Evolutionary conservation across 2,113 vertebrate genomes (phyloP).

Genomic region (Zosterops hypoxanthus): DNA sequence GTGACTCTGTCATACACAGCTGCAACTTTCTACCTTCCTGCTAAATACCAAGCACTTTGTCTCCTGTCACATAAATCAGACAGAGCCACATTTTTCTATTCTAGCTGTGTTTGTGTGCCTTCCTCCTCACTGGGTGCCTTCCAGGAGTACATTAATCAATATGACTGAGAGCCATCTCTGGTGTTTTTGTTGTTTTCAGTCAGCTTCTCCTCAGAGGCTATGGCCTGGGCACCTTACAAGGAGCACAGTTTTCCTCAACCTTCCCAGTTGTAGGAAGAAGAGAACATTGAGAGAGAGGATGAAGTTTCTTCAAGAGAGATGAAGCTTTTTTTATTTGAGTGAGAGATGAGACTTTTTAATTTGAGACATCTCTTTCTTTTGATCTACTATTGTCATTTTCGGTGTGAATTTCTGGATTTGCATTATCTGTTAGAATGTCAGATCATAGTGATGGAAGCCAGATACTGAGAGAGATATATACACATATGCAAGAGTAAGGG

Average conservation of each 20-base stretch:
- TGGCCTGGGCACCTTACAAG: neutral
- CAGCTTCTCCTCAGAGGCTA: conserved; percentile 18
- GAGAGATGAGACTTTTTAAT: neutral
- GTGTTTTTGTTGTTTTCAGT: conserved; percentile 27
- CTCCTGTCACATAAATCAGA: conserved; percentile 52
- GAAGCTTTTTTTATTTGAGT: neutral
- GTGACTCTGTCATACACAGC: conserved; percentile 5
- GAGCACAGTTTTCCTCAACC: neutral
- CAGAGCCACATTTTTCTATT: conserved; percentile 50
- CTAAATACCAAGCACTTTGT: conserved; percentile 58
- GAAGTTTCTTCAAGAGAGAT: neutral
- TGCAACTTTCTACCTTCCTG: conserved; percentile 46
- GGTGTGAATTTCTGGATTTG: neutral
- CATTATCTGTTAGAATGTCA: neutral
- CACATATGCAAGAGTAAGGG: neutral
- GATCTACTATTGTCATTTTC: neutral
- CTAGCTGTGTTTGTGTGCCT: conserved; percentile 56
- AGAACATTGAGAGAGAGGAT: neutral
- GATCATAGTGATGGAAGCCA: neutral
- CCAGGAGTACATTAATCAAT: conserved; percentile 62
- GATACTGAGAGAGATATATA: neutral
- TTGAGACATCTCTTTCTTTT: neutral
- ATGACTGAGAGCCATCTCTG: neutral
- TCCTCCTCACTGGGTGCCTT: conserved; percentile 43
- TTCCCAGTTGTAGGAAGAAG: neutral